Evolutionary conservation across 2,888 invertebrate species (phyloP), one percentile per base, ranked within the genome.

Genomic region (Macrophya alboannulata): DNA sequence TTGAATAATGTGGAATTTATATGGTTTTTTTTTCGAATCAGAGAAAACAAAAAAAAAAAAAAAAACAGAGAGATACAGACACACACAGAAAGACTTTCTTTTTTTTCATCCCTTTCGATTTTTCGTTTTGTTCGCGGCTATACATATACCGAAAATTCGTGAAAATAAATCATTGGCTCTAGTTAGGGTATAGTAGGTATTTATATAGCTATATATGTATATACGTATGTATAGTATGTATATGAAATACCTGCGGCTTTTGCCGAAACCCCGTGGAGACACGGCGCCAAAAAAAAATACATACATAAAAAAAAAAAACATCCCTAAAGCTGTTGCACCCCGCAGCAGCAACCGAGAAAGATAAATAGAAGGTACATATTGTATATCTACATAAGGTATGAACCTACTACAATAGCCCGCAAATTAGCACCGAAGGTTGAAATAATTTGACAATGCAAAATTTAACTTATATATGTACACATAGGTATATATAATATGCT

Each of bases 391-490:
- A 48, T 4, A 15, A 12, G 48, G 48, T 48, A 48, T 48, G 9
- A n/a, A n/a, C n/a, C n/a, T 68, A 31, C 37, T 68, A 77, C 77
- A 77, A 77, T 77, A 51, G 55, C 25, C 55, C 77, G 55, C 51
- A 77, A 77, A 77, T 77, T 77, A 77, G 77, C 55, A 31, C 1
- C 31, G 51, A n/a, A 25, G 21, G 37, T 17, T 21, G 15, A 17
- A 17, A 74, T 43, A 45, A 74, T 74, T 43, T 45, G 74, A 74
- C 45, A 17, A 25, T 43, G 74, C 21, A 74, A 45, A 45, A 12
- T 74, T 45, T 5, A n/a, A 21, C 21, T 40, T 21, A 21, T n/a
- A n/a, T n/a, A 5, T 8, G 72, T 71, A 40, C 12, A 74, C 12
- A 17, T 59, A 8, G 21, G 21, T 51, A 59, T 10, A 59, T 8